Evolutionary conservation across 2,888 invertebrate species (phyloP), one percentile per base, ranked within the genome.

Genomic region (Eucera pruinosa): DNA sequence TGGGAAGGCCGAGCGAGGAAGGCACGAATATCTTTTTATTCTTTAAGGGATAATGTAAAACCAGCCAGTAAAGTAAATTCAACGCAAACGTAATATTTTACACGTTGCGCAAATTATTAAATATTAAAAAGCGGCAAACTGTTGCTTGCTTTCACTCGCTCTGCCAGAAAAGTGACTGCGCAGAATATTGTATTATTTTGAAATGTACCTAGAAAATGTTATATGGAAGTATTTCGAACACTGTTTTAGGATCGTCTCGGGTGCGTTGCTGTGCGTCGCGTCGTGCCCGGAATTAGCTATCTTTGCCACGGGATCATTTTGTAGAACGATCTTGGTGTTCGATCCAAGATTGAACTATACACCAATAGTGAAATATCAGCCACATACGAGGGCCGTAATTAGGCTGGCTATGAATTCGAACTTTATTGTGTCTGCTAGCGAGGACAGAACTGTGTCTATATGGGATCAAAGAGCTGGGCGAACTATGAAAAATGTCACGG

Each of bases 391-490:
- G 5, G 93, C 95, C 23, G 93, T 95, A 1, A 89, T 95, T 78
- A 93, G 85, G 27, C 70, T 92, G 20, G 88, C 86, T 23, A 90
- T 92, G 90, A 89, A 85, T 74, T 86, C 89, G n/a, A 91, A 94
- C 78, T 93, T 93, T 87, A 91, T 95, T 73, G 93, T 94, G 43
- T 94, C 95, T 23, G 93, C 94, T 1, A 94, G 95, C 81, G 94
- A 95, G 83, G 95, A 95, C 79, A 94, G 92, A 89, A 94, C 94
- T 3, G 91, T 95, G 77, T 93, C 94, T 36, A 89, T 94, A 43
- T 95, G 93, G 93, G 95, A 95, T 86, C 93, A 93, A 87, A 93
- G 93, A 60, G 93, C 94, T 43, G 93, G 93, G 23, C 93, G 93
- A 87, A 87, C 93, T 6, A 73, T 94, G 68, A 90, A 90, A 71